Base-by-base conservation (phyloP, 1,140 invertebrate species). In the Hyphantria cunea region DNA sequence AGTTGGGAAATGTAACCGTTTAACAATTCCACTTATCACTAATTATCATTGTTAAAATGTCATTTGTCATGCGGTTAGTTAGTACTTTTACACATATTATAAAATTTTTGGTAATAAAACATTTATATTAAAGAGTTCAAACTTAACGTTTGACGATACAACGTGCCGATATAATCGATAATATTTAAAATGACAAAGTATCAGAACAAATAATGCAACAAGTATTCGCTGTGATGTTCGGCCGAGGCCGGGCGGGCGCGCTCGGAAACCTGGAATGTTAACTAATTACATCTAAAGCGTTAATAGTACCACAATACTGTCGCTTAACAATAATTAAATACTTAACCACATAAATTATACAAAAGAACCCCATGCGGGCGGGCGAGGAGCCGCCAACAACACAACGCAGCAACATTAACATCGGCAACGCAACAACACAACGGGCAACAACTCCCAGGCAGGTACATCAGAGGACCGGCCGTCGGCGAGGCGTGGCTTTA, bases 41-140 rank as follows among this genome's bases (percentile, higher is more conserved):
- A 73, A 73, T 44, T 64, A 71, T 70, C 66, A 67, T 72, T 65
- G 55, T 65, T 68, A 72, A 60, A 72, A 71, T 37, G 63, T 81
- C 76, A 76, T 61, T 82, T 83, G 81, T 85, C 83, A 87, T 85
- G 82, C 83, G 65, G 77, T 86, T 85, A 84, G 82, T 82, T 82
- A 64, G 62, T 60, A 7, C 33, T 61, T 76, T 71, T 69, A 64
- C 70, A 73, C 41, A 78, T 67, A 72, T 70, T 59, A 63, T 39
- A 67, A 56, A 58, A 14, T 74, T 70, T 74, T 72, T 72, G 71
- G 73, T 75, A 72, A 76, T 70, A 68, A 78, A 75, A 63, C 59
- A 68, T 64, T 25, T 54, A 66, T 67, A 50, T 62, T 51, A 10
- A 62, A 63, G 59, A 73, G 49, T 60, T 66, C 61, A 74, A 82